Evolutionary conservation across 2,797 vertebrate species (phyloP).

Genomic region (Orientallactaga sibirica): DNA sequence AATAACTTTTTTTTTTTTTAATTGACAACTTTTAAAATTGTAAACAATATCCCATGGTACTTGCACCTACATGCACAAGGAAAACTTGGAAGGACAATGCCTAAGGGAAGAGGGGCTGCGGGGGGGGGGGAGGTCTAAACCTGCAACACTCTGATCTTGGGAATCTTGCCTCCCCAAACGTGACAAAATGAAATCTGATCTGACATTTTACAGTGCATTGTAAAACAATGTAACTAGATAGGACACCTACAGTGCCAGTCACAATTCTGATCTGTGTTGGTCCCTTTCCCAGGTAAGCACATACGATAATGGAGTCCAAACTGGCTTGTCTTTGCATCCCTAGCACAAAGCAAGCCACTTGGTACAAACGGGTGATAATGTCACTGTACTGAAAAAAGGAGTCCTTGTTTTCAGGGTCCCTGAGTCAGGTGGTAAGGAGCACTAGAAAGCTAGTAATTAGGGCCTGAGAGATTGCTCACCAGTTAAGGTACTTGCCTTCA

Average conservation of each 20-base stretch:
- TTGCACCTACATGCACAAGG: not conserved
- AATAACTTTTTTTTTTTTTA: too few species aligned
- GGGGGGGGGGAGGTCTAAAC: not conserved
- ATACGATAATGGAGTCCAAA: not conserved
- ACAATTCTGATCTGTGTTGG: not conserved
- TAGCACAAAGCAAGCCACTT: not conserved
- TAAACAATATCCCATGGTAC: too few species aligned
- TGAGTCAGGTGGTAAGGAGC: too few species aligned
- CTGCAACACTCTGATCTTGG: not conserved
- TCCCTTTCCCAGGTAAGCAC: not conserved
- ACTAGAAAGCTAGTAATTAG: too few species aligned
- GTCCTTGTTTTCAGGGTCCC: too few species aligned
- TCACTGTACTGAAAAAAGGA: not conserved
- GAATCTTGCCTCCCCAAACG: not conserved
- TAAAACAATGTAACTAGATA: not conserved
- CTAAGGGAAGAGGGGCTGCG: not conserved
- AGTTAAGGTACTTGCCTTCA: too few species aligned
- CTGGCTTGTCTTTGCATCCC: not conserved
- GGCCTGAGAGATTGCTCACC: too few species aligned
- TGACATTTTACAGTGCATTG: constrained; percentile 47
- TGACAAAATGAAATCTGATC: constrained; percentile 1
- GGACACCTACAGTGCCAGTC: not conserved
- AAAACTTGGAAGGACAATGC: not conserved
- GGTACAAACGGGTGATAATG: not conserved
- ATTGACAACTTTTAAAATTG: too few species aligned